Conservation (phyloP, 2,797 vertebrate genomes). For the Luscinia megarhynchos region DNA sequence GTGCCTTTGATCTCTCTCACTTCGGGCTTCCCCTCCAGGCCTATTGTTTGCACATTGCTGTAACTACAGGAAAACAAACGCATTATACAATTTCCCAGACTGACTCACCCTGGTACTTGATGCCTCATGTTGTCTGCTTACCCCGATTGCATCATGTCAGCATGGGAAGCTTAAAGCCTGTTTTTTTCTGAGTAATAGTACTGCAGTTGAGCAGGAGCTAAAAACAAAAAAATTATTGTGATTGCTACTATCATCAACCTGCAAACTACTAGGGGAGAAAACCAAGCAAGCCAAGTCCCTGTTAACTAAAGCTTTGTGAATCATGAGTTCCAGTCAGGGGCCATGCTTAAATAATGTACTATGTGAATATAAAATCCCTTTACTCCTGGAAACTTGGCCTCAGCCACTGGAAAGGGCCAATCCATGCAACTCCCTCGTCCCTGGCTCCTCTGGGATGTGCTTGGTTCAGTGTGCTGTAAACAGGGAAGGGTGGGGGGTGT, state of each 20-base stretch:
- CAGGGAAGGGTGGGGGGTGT: slow-evolving; percentile 49
- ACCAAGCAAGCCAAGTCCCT: slow-evolving; percentile 2
- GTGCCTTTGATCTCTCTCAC: slow-evolving; percentile 66
- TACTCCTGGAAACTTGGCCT: slow-evolving; percentile 68
- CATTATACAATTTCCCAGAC: slow-evolving; percentile 61
- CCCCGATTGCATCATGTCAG: slow-evolving; percentile 48
- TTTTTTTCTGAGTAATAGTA: slow-evolving; percentile 59
- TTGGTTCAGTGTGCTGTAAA: slow-evolving; percentile 11
- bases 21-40: slow-evolving; percentile 61
- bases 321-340: slow-evolving; percentile 56
- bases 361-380: slow-evolving; percentile 29
- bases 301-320: slow-evolving; percentile 32
- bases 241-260: slow-evolving; percentile 39
- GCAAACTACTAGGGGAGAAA: background rate
- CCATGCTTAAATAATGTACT: slow-evolving; percentile 38
- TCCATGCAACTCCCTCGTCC: slow-evolving; percentile 14
- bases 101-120: slow-evolving; percentile 63
- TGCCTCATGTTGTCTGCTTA: slow-evolving; percentile 57
- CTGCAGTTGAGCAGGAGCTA: slow-evolving; percentile 20
- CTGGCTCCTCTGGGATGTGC: slow-evolving; percentile 26
- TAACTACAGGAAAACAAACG: slow-evolving; percentile 64
- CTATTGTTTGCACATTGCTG: slow-evolving; percentile 59
- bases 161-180: slow-evolving; percentile 55
- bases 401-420: slow-evolving; percentile 7
- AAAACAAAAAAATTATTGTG: background rate